Base-by-base conservation (phyloP, 1,140 invertebrate genomes). In the Manduca sexta region DNA sequence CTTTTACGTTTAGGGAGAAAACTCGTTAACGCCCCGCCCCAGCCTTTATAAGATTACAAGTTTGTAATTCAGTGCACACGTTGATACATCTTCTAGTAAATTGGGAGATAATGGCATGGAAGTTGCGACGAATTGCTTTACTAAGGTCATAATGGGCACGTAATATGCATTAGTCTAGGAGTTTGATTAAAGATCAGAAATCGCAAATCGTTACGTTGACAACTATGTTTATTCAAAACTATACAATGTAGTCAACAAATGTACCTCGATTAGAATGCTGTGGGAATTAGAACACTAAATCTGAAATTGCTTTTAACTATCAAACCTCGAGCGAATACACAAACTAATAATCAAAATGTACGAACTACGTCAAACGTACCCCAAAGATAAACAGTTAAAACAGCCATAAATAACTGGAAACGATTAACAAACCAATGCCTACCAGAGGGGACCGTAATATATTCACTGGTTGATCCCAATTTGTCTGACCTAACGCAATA, bases 401-500 rank as follows among this genome's bases (percentile, higher is more conserved):
- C 62, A 62, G 50, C 45, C 64, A 77, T 84, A 84, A 84, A 84
- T 82, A 84, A 82, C 78, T 52, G 57, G 52, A 55, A 65, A 70
- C 80, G 78, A 82, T 84, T 84, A 84, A 82, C 76, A 79, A 75
- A 82, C 74, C 72, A 67, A 78, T 72, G 68, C 65, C 62, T 64
- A 62, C 67, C 62, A 52, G 43, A 49, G 67, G 62, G 56, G 64
- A 70, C 69, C 72, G 80, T 84, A 84, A 84, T 84, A 80, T 84
- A 84, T 84, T 81, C 76, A 74, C 69, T 74, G 59, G 66, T 69
- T 69, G 77, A 76, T 80, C 74, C 71, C 80, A 81, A 84, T 81
- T 84, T 84, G 77, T 84, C 76, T 72, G 74, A 80, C 74, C 77
- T 78, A 76, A 82, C 69, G 72, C 69, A 77, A 79, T 81, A 81